These are phyloP conservation scores for Acanthochromis polyacanthus DNA, from an alignment of 2,113 vertebrate species.

Conservation along the genomic window DNA sequence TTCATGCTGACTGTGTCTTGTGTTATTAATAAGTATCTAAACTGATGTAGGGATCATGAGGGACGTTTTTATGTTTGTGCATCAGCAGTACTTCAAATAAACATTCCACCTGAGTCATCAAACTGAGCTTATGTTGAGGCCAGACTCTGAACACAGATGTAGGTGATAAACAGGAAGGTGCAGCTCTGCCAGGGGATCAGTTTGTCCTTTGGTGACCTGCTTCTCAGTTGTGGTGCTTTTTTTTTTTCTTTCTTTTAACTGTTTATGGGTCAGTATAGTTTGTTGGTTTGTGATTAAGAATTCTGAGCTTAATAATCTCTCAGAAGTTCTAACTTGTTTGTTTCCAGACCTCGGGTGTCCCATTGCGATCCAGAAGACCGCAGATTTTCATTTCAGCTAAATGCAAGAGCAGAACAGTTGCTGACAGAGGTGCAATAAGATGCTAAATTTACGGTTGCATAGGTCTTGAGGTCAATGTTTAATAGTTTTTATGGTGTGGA, in stretches of 20 bases:
- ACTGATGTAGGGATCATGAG: slow-evolving; percentile 63
- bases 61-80: slow-evolving; percentile 66
- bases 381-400: not conserved
- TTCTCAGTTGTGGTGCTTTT: not conserved
- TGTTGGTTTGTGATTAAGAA: not conserved
- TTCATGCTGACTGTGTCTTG: slow-evolving; percentile 72
- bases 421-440: not conserved
- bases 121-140: slow-evolving; percentile 36
- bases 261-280: not conserved
- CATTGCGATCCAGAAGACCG: not conserved
- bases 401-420: not conserved
- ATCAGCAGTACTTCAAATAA: slow-evolving; percentile 73
- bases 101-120: slow-evolving; percentile 69
- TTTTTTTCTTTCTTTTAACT: not conserved
- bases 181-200: slow-evolving; percentile 4
- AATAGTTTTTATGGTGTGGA: not conserved
- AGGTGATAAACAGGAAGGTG: slow-evolving; percentile 36
- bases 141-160: slow-evolving; percentile 29
- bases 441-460: not conserved
- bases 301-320: not conserved
- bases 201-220: slow-evolving; percentile 26
- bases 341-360: not conserved
- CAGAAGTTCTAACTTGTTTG: not conserved
- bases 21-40: slow-evolving; percentile 74
- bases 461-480: not conserved